These are phyloP conservation scores for Tetranychus urticae DNA, from an alignment of 1,140 invertebrate species.

Conservation along the genomic window DNA sequence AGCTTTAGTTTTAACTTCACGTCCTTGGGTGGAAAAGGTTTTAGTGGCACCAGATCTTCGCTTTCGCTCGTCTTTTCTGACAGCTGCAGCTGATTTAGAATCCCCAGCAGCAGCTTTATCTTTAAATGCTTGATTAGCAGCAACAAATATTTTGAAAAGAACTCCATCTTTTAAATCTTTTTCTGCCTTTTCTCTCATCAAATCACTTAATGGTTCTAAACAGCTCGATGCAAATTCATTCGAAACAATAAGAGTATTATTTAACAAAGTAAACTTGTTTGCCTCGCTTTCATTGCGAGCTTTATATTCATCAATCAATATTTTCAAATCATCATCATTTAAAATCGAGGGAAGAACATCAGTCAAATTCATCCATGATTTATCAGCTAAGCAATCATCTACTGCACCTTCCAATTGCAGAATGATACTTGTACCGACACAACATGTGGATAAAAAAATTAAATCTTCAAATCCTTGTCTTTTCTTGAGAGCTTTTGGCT, in stretches of 20 bases:
- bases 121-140: slow-evolving; percentile 12
- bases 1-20: slow-evolving; percentile 85
- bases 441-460: slow-evolving; percentile 25
- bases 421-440: slow-evolving; percentile 42
- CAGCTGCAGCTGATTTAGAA: slow-evolving; percentile 10
- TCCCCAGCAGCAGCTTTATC: slow-evolving; percentile 28
- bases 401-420: slow-evolving; percentile 55
- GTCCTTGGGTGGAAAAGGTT: slow-evolving; percentile 62
- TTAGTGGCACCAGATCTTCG: slow-evolving; percentile 23
- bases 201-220: slow-evolving; percentile 34
- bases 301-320: slow-evolving; percentile 10
- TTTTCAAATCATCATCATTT: slow-evolving; percentile 11
- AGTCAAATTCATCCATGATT: slow-evolving; percentile 48
- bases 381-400: slow-evolving; percentile 51
- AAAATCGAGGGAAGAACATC: slow-evolving; percentile 17
- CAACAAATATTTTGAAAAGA: background rate
- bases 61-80: slow-evolving; percentile 41
- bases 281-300: slow-evolving; percentile 7
- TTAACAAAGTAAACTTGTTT: slow-evolving; percentile 18
- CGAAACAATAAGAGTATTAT: slow-evolving; percentile 26
- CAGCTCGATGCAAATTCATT: slow-evolving; percentile 41
- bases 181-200: slow-evolving; percentile 46
- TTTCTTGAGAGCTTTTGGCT: slow-evolving; percentile 42
- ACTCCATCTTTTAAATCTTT: slow-evolving; percentile 18
- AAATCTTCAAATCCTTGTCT: background rate